phyloP scores from a whole-genome alignment of 2,797 vertebrate genomes.

The Sebastes taczanowskii region DNA sequence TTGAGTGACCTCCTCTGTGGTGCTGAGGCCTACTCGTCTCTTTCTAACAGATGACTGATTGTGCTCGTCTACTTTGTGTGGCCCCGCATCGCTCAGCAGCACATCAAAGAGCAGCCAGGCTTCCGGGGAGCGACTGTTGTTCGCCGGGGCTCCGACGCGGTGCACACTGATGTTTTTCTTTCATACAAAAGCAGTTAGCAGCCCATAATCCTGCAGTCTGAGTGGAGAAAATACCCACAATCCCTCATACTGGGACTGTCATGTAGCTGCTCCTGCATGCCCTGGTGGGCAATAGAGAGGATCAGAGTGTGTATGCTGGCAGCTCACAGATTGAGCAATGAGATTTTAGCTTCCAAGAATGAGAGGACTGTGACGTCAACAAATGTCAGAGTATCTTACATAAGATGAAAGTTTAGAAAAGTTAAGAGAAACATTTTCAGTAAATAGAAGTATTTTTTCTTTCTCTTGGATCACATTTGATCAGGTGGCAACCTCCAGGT shows the following conservation, averaged over 20 bases:
- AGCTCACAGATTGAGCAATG: constrained; percentile 71
- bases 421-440: not conserved
- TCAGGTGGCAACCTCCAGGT: too few relatives aligned
- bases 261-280: constrained; percentile 39
- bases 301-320: constrained; percentile 38
- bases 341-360: constrained; percentile 82
- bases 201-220: constrained; percentile 61
- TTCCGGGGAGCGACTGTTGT: constrained; percentile 75
- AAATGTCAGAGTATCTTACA: constrained; percentile 57
- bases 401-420: not conserved
- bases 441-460: not conserved
- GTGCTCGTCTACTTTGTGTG: constrained; percentile 82
- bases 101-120: constrained; percentile 83
- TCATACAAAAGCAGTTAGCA: constrained; percentile 60
- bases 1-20: constrained; percentile 58
- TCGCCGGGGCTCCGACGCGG: constrained; percentile 30
- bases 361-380: constrained; percentile 57
- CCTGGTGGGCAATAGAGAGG: constrained; percentile 38
- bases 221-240: constrained; percentile 58
- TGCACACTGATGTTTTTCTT: constrained; percentile 56
- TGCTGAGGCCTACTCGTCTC: constrained; percentile 69
- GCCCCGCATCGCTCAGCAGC: constrained; percentile 77
- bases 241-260: constrained; percentile 41
- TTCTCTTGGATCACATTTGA: not conserved
- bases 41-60: constrained; percentile 85